Evolutionary conservation across 2,888 invertebrate species (phyloP).

Genomic region (Drosophila robusta): DNA sequence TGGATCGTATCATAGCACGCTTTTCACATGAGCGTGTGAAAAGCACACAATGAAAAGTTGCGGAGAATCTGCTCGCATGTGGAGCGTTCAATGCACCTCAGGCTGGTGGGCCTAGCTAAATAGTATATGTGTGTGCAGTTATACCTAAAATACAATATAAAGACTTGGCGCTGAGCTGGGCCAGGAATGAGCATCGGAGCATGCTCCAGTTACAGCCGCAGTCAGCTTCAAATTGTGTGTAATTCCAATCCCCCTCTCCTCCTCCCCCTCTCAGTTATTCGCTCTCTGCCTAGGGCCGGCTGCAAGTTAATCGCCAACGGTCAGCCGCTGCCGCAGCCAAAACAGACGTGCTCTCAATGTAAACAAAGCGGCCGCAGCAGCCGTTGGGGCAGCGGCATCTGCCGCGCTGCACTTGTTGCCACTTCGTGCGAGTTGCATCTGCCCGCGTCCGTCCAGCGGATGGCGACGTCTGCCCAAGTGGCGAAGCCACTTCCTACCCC

Average conservation of each 20-base stretch:
- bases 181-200: constrained; percentile 40
- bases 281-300: constrained; percentile 34
- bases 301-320: constrained; percentile 68
- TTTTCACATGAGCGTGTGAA: constrained; percentile 75
- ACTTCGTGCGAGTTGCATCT: constrained; percentile 34
- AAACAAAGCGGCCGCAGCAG: constrained; percentile 60
- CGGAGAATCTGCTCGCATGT: constrained; percentile 18
- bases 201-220: constrained; percentile 67
- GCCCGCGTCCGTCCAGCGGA: constrained; percentile 28
- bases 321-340: constrained; percentile 73
- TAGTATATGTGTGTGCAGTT: not conserved
- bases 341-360: constrained; percentile 80
- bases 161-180: constrained; percentile 40
- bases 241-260: constrained; percentile 18
- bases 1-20: constrained; percentile 66
- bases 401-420: constrained; percentile 2
- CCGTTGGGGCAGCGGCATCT: constrained; percentile 18
- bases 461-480: constrained; percentile 35
- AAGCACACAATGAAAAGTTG: constrained; percentile 54
- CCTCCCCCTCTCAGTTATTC: not conserved
- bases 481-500: constrained; percentile 20
- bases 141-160: not conserved
- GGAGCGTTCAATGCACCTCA: constrained; percentile 52
- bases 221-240: constrained; percentile 39
- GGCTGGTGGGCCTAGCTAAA: constrained; percentile 1